phyloP scores from a whole-genome alignment of 2,888 invertebrate species.

The Anticlea derivata region DNA sequence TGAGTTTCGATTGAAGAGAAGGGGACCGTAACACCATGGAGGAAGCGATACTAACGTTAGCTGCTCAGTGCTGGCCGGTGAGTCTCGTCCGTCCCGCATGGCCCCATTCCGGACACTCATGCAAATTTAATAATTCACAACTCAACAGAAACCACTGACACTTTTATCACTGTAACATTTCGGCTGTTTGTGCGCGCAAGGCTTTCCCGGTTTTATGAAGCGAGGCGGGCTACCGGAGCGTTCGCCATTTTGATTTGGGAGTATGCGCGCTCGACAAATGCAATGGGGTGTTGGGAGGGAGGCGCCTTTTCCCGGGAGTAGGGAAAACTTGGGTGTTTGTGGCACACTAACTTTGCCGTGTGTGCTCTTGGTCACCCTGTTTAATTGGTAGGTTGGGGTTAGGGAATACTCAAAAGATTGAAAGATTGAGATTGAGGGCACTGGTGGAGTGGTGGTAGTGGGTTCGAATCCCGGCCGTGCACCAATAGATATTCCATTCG shows the following conservation, averaged over 20 bases:
- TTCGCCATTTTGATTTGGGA: slow-evolving; percentile 74
- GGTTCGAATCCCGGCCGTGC: too few relatives aligned
- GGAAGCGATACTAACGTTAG: slow-evolving; percentile 67
- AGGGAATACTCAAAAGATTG: too few relatives aligned
- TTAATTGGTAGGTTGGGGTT: too few relatives aligned
- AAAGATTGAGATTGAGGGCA: too few relatives aligned
- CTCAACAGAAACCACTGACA: slow-evolving; percentile 53
- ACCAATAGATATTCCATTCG: too few relatives aligned
- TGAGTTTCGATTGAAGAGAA: slow-evolving; percentile 1
- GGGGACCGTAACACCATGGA: not conserved
- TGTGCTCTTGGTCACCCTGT: too few relatives aligned
- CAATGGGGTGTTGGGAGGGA: slow-evolving; percentile 47
- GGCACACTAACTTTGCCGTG: not conserved
- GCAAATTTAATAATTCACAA: slow-evolving; percentile 50
- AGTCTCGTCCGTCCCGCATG: slow-evolving; percentile 71
- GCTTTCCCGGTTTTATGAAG: slow-evolving; percentile 57
- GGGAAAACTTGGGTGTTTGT: not conserved
- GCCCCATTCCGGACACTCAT: slow-evolving; percentile 77
- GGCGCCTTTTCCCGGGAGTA: slow-evolving; percentile 23
- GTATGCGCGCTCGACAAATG: slow-evolving; percentile 79
- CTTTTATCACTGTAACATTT: slow-evolving; percentile 72
- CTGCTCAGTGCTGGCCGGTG: slow-evolving; percentile 79
- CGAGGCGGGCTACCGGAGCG: slow-evolving; percentile 69
- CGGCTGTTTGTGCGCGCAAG: slow-evolving; percentile 45
- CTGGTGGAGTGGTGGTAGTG: too few relatives aligned